These are phyloP conservation scores for Procambarus virginalis DNA, from an alignment of 1,140 invertebrate species.

Conservation along the genomic window DNA sequence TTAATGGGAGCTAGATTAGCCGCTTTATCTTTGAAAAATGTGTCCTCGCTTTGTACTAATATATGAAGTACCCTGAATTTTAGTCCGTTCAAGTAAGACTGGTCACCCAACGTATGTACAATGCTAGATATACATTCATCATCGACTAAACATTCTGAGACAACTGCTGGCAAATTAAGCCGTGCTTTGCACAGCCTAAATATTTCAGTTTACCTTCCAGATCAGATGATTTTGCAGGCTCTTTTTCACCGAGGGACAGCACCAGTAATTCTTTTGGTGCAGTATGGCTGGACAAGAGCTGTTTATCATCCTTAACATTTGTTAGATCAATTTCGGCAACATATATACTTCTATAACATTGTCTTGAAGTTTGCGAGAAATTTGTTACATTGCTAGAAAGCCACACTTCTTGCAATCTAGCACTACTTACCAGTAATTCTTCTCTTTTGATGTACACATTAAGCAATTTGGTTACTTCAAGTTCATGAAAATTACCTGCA, in stretches of 20 bases:
- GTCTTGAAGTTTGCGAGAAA: background rate
- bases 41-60: background rate
- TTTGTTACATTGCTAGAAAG: background rate
- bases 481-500: background rate
- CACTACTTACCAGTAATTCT: background rate
- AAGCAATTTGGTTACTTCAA: background rate
- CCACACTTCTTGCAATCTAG: background rate
- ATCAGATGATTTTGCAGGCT: background rate
- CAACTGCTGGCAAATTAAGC: background rate
- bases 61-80: background rate
- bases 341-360: background rate
- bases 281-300: background rate
- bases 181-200: background rate
- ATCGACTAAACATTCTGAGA: background rate
- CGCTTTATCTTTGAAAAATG: background rate
- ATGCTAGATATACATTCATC: background rate
- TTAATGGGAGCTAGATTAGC: background rate
- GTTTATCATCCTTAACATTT: background rate
- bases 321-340: background rate
- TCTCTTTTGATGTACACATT: background rate
- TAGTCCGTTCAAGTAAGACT: background rate
- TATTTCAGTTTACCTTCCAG: slow-evolving; percentile 3
- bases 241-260: background rate
- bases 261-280: too few species aligned
- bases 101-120: background rate